phyloP scores from a whole-genome alignment of 64 coral and sea anemone genomes.

The Exaiptasia diaphana region DNA sequence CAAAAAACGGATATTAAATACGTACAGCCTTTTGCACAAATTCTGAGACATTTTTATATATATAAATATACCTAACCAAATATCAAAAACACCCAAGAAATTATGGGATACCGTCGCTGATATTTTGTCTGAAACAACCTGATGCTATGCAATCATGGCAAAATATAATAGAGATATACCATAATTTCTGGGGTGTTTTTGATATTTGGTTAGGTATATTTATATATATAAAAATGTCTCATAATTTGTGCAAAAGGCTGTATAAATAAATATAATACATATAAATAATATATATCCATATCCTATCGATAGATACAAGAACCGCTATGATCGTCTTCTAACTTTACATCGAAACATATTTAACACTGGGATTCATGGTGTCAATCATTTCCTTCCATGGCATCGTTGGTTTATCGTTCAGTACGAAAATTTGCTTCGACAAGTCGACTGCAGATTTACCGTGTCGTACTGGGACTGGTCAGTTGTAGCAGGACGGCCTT shows the following conservation, averaged over 20 bases:
- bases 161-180: not conserved
- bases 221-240: not conserved
- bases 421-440: slow-evolving; percentile 69
- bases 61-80: too few relatives aligned
- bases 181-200: not conserved
- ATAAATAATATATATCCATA: not conserved
- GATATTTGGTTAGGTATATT: not conserved
- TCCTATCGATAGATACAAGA: slow-evolving; percentile 10
- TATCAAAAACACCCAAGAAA: too few relatives aligned
- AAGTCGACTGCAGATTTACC: slow-evolving; percentile 56
- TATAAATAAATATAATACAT: too few relatives aligned
- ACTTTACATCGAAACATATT: slow-evolving; percentile 44
- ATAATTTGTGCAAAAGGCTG: not conserved
- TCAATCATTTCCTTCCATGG: slow-evolving; percentile 52
- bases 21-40: too few relatives aligned
- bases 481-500: not conserved
- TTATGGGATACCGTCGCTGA: too few relatives aligned
- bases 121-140: not conserved
- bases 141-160: not conserved
- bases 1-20: too few relatives aligned
- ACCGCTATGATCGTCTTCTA: slow-evolving; percentile 38
- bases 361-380: slow-evolving; percentile 1
- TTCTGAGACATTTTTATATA: too few relatives aligned
- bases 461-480: slow-evolving; percentile 70
- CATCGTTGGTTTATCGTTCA: slow-evolving; percentile 74